Conservation (phyloP, 2,113 vertebrate species). For the Sturnus vulgaris region DNA sequence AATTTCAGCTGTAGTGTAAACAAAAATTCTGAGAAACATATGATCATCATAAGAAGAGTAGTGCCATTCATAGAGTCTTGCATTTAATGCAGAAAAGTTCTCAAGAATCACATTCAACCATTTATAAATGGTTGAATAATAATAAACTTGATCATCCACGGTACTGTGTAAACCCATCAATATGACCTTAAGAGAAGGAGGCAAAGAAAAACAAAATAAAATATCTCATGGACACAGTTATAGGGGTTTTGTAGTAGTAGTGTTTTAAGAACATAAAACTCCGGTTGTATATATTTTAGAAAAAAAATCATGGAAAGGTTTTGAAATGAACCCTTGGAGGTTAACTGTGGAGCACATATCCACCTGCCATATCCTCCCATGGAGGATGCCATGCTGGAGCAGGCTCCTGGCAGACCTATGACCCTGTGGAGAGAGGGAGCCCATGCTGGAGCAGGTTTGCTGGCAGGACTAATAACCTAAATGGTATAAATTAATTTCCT, state of each 20-base stretch:
- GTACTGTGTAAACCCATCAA: not conserved
- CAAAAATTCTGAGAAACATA: not conserved
- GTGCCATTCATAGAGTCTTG: not conserved
- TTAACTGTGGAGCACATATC: too few species aligned
- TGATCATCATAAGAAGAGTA: not conserved
- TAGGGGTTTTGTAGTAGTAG: not conserved
- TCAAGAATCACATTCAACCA: not conserved
- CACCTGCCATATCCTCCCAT: not conserved
- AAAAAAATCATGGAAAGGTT: not conserved
- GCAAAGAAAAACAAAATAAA: not conserved
- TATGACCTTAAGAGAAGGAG: not conserved
- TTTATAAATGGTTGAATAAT: not conserved
- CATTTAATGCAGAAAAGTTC: not conserved
- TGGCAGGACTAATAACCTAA: not conserved
- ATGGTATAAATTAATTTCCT: not conserved
- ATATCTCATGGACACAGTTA: not conserved
- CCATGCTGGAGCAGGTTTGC: not conserved
- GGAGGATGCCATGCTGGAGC: not conserved
- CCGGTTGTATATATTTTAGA: not conserved
- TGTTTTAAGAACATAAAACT: not conserved
- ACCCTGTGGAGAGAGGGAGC: fast-evolving
- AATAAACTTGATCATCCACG: not conserved
- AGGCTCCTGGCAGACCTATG: not conserved
- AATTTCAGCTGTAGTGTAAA: not conserved
- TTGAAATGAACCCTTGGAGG: not conserved